Conservation (phyloP, 2,888 invertebrate species). For the Ochropleura plecta region DNA sequence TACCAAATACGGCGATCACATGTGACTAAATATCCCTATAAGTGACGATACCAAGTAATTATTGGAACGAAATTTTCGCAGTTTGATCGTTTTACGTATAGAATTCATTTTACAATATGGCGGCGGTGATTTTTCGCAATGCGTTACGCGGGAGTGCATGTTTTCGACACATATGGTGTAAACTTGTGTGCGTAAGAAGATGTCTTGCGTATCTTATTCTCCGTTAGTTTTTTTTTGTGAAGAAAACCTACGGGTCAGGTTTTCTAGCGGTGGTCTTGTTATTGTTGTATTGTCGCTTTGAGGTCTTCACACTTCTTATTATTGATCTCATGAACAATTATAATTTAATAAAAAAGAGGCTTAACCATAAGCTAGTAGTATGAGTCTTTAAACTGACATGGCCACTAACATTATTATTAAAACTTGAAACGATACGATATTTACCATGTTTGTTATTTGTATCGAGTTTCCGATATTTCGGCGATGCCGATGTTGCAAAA, state of each 20-base stretch:
- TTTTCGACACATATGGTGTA: conserved; percentile 80
- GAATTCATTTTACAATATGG: conserved; percentile 67
- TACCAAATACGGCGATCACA: conserved; percentile 88
- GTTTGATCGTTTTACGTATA: conserved; percentile 74
- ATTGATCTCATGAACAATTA: background rate
- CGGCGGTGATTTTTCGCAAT: conserved; percentile 47
- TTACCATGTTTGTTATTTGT: too few species aligned
- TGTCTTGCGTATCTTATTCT: conserved; percentile 61
- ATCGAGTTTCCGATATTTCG: too few species aligned
- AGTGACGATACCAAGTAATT: conserved; percentile 73
- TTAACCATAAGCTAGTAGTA: too few species aligned
- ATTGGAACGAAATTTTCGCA: conserved; percentile 76
- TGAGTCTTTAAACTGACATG: too few species aligned
- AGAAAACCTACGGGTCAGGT: conserved; percentile 61
- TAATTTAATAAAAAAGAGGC: conserved; percentile 5
- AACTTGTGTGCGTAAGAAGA: conserved; percentile 67
- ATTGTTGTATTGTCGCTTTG: conserved; percentile 26
- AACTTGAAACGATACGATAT: too few species aligned
- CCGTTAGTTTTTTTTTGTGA: conserved; percentile 66
- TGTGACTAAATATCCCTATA: conserved; percentile 87
- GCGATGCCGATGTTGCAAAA: too few species aligned
- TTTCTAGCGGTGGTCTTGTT: conserved; percentile 54
- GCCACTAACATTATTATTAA: too few species aligned
- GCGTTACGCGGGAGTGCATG: conserved; percentile 72
- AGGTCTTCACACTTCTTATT: conserved; percentile 23